Evolutionary conservation across 2,113 vertebrate species (phyloP).

Genomic region (Petroica traversi): DNA sequence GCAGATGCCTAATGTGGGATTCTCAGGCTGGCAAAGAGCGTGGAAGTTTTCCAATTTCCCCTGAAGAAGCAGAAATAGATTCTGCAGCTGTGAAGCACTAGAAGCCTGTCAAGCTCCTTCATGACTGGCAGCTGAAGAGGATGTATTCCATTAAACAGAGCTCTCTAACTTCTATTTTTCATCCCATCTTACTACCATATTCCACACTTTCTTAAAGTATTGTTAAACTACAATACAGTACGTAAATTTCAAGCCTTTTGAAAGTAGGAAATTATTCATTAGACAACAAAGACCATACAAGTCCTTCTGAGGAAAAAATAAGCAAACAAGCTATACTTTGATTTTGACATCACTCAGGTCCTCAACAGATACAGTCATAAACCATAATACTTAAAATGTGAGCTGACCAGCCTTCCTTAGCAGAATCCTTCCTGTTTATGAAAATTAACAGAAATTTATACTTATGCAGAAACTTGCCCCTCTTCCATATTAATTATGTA

Average conservation of each 20-base stretch:
- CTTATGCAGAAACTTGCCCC: not conserved
- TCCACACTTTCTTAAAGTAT: not conserved
- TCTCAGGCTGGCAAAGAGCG: not conserved
- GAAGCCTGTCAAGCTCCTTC: slow-evolving; percentile 14
- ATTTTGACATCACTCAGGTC: not conserved
- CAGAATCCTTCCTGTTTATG: not conserved
- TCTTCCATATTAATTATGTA: not conserved
- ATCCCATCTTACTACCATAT: not conserved
- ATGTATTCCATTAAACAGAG: slow-evolving; percentile 3
- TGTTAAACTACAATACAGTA: not conserved
- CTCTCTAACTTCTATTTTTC: not conserved
- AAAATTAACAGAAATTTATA: not conserved
- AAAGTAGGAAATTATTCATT: not conserved
- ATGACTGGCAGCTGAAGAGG: slow-evolving; percentile 37
- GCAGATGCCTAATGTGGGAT: slow-evolving; percentile 3
- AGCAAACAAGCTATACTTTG: not conserved
- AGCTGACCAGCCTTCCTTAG: not conserved
- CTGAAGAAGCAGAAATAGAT: slow-evolving; percentile 40
- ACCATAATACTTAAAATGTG: not conserved
- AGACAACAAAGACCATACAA: not conserved
- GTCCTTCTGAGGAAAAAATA: not conserved
- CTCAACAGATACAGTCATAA: not conserved
- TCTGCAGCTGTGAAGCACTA: slow-evolving; percentile 35
- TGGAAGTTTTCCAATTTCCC: slow-evolving; percentile 49
- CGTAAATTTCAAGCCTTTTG: not conserved